Base-by-base conservation (phyloP, 2,888 invertebrate genomes). In the Apamea epomidion region DNA sequence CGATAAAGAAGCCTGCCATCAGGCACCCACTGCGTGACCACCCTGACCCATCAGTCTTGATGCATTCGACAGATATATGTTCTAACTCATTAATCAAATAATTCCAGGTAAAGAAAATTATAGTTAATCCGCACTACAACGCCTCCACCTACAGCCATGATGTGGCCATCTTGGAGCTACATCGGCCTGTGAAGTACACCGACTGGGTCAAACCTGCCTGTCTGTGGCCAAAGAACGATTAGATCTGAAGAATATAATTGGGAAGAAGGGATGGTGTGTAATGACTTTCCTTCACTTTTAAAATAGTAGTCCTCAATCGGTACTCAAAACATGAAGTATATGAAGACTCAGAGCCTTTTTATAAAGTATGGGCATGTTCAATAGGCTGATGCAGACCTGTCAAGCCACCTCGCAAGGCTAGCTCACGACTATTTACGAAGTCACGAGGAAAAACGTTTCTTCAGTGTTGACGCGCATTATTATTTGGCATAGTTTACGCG, bases 201-300 rank as follows among this genome's bases (percentile, higher is more conserved):
- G 96, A 96, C 81, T 97, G 95, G 90, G 97, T 98, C 60, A 94
- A 97, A 58, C 97, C 98, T 0, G 96, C 97, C 21, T 98, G 98
- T 88, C 94, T 98, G 21, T 98, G 97, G 98, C 96, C 96, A 0
- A 97, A 96, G 51, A 92, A 93, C 82, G 91, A 93, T 71, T 29
- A 37, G 94, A 95, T 10, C 91, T 97, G 21, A 92, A 91, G 48
- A 92, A 94, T 67, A 94, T 97, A 67, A 93, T 96, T 58, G 97
- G 95, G 37, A 95, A 94, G 89, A 95, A 94, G 78, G 97, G 97
- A 95, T 96, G 70, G 97, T 97, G 86, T 93, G 95, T 60, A 60
- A 45, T 58, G 91, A 69, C 16, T 64, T 54, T 51, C 16, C 2
- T 18, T n/a, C 2, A 48, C 12, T 25, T 48, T 48, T 29, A 29